Percentiles rank a stretch among this genome's conserved stretches.
These are phyloP conservation scores for Okapia johnstoni DNA, from an alignment of 2,113 vertebrate genomes.

Conservation along the genomic window DNA sequence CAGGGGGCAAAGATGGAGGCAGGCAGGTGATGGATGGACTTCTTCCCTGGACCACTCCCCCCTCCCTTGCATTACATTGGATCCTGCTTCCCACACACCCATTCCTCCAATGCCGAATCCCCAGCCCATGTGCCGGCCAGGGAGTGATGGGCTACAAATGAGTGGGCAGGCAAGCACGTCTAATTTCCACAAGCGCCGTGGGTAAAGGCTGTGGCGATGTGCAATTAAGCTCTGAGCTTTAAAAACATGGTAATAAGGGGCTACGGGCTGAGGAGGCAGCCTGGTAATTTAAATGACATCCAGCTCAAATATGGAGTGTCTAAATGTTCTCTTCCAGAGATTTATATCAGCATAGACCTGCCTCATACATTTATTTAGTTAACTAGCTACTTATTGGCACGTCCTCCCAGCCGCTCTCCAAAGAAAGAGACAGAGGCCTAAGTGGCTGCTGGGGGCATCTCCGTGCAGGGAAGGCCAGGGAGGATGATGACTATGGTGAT, in stretches of 20 bases:
- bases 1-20: neutral
- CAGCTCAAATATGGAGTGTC: slow-evolving; percentile 76
- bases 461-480: rapidly evolving
- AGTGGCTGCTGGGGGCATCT: neutral
- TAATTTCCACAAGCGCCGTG: slow-evolving; percentile 64
- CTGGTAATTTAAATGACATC: slow-evolving; percentile 79
- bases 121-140: neutral
- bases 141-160: slow-evolving; percentile 1
- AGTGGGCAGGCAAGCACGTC: slow-evolving; percentile 61
- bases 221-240: slow-evolving; percentile 78
- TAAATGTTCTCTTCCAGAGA: slow-evolving; percentile 77
- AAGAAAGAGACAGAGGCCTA: neutral
- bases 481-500: rapidly evolving
- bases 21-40: rapidly evolving
- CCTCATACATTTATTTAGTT: slow-evolving; percentile 77
- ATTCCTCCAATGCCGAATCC: neutral
- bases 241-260: slow-evolving; percentile 76
- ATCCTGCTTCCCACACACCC: too few relatives aligned
- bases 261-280: slow-evolving; percentile 75
- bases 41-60: neutral
- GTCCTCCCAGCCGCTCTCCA: neutral
- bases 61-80: rapidly evolving
- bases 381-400: slow-evolving; percentile 67
- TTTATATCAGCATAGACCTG: slow-evolving; percentile 75
- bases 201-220: slow-evolving; percentile 6